phyloP scores from a whole-genome alignment of 2,888 invertebrate genomes.

The Meiosimyza platycephala region DNA sequence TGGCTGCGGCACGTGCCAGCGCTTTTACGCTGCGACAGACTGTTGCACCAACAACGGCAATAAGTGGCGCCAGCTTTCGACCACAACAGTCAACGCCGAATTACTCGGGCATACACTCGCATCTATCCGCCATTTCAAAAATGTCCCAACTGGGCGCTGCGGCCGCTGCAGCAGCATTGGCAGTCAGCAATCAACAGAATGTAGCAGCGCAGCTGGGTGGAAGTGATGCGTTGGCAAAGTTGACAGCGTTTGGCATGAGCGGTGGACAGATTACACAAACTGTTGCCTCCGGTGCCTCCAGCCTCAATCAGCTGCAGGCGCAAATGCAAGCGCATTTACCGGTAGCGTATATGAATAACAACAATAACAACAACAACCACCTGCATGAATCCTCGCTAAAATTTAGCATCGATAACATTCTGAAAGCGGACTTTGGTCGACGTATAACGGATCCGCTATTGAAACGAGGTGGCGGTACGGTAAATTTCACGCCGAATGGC shows the following conservation, averaged over 20 bases:
- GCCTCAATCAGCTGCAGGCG: constrained; percentile 54
- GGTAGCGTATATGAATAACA: constrained; percentile 44
- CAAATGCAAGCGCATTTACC: constrained; percentile 60
- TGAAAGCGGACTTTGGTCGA: constrained; percentile 86
- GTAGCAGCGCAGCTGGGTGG: background rate
- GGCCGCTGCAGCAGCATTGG: constrained; percentile 52
- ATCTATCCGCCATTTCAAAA: constrained; percentile 76
- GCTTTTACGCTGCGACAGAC: constrained; percentile 56
- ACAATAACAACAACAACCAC: constrained; percentile 50
- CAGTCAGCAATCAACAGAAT: constrained; percentile 32
- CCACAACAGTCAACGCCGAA: constrained; percentile 46
- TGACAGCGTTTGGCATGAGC: constrained; percentile 62
- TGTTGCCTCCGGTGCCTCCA: constrained; percentile 44
- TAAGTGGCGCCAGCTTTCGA: constrained; percentile 4
- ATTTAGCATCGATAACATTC: constrained; percentile 88
- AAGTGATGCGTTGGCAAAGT: constrained; percentile 59
- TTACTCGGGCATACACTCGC: constrained; percentile 73
- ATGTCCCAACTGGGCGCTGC: constrained; percentile 67
- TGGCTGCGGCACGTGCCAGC: constrained; percentile 66
- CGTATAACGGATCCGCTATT: constrained; percentile 76
- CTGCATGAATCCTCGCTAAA: constrained; percentile 74
- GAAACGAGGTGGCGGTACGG: constrained; percentile 63
- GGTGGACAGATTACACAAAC: constrained; percentile 42
- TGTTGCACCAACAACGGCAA: constrained; percentile 32
- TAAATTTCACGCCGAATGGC: constrained; percentile 44